phyloP scores from a whole-genome alignment of 2,888 invertebrate genomes.

The Apamea crenata region DNA sequence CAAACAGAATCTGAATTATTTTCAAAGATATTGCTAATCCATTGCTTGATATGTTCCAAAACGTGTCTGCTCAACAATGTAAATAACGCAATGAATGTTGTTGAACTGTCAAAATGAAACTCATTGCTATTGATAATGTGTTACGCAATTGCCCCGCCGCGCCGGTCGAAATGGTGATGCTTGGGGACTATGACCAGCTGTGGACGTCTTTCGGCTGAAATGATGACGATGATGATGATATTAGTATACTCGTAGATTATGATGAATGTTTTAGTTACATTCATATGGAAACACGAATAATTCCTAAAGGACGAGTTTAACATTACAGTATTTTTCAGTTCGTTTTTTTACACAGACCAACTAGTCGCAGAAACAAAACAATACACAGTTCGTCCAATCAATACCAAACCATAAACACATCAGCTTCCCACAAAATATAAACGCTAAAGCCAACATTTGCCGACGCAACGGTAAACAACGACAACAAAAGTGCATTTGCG shows the following conservation, averaged over 20 bases:
- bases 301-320: background rate
- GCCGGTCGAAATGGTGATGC: no score
- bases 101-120: no score
- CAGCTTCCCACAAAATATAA: slow-evolving; percentile 60
- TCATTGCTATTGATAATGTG: no score
- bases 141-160: no score
- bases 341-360: background rate
- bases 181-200: no score
- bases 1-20: no score
- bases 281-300: background rate
- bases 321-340: background rate
- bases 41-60: no score
- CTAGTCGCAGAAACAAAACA: slow-evolving; percentile 19
- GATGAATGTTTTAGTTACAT: background rate
- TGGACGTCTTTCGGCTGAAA: no score
- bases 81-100: no score
- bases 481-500: slow-evolving; percentile 76
- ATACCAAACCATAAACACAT: slow-evolving; percentile 63
- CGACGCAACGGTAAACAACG: slow-evolving; percentile 72
- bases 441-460: slow-evolving; percentile 66
- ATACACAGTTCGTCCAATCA: slow-evolving; percentile 36
- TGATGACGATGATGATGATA: background rate
- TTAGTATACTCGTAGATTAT: background rate
- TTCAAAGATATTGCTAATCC: no score
- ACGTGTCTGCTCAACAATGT: no score